Evolutionary conservation across 2,113 vertebrate species (phyloP).

Genomic region (Ibidorhyncha struthersii): DNA sequence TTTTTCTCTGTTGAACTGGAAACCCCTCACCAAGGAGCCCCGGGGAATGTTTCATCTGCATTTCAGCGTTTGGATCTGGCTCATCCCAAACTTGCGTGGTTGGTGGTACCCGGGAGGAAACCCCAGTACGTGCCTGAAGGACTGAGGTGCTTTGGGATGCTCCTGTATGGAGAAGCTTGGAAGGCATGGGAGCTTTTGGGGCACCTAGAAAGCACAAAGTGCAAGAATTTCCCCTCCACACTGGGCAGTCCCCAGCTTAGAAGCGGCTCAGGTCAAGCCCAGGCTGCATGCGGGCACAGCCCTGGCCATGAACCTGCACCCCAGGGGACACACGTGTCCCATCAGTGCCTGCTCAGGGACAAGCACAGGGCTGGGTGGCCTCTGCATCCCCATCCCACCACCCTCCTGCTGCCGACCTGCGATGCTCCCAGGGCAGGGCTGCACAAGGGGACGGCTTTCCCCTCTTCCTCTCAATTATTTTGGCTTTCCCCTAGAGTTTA

Average conservation of each 20-base stretch:
- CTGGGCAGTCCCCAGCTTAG: neutral
- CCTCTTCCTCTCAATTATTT: neutral
- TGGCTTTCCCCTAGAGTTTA: neutral
- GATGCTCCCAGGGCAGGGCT: neutral
- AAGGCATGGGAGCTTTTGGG: neutral
- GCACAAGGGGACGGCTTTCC: neutral
- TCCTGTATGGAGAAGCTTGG: neutral
- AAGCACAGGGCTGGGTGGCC: neutral
- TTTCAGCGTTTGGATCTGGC: neutral
- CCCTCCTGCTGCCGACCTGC: neutral
- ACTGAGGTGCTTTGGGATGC: neutral
- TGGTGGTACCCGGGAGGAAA: neutral
- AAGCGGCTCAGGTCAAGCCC: neutral
- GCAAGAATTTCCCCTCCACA: neutral
- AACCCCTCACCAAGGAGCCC: neutral
- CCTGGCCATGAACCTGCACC: neutral
- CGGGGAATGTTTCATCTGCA: neutral
- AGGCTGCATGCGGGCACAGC: neutral
- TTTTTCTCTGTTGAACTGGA: neutral
- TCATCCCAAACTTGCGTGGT: neutral
- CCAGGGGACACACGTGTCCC: neutral
- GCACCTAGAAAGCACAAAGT: neutral
- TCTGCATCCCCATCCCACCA: neutral
- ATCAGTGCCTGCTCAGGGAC: neutral
- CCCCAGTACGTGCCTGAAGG: neutral